A percentile compares a stretch with the other conserved stretches of the same genome.
phyloP scores from a whole-genome alignment of 2,888 invertebrate species.

The Eurytoma californica region DNA sequence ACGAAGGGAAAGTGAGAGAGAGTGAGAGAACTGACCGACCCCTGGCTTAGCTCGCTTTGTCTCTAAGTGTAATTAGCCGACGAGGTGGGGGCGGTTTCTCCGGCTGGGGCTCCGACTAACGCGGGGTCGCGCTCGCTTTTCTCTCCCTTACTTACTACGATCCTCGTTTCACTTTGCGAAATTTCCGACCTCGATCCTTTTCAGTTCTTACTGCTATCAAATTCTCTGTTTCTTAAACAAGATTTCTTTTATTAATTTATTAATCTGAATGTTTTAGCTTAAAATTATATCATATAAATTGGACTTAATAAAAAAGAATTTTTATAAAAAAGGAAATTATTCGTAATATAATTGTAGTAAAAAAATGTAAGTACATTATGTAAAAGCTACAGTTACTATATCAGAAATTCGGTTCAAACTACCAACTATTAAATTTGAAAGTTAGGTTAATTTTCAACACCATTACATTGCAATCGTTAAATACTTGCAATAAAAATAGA shows the following conservation, averaged over 20 bases:
- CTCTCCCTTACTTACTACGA: conserved; percentile 55
- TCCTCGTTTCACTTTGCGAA: conserved; percentile 3
- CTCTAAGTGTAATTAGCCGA: conserved; percentile 75
- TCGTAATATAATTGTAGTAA: too few species aligned
- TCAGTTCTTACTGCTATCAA: conserved; percentile 10
- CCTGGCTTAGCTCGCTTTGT: conserved; percentile 72
- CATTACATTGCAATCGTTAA: too few species aligned
- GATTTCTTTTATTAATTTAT: neutral
- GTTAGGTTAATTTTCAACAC: too few species aligned
- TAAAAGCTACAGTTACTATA: too few species aligned
- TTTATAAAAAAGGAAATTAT: too few species aligned
- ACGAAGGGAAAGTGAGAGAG: conserved; percentile 35
- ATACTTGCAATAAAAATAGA: too few species aligned
- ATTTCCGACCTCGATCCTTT: conserved; percentile 13
- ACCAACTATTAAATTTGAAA: too few species aligned
- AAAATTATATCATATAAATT: too few species aligned
- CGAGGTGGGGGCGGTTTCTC: conserved; percentile 67
- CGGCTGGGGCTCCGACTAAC: conserved; percentile 40
- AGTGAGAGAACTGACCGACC: conserved; percentile 63
- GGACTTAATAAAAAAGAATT: too few species aligned
- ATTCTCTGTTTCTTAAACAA: neutral
- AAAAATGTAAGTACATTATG: too few species aligned
- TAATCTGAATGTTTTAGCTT: neutral
- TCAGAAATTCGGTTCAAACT: too few species aligned
- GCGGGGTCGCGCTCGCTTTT: conserved; percentile 63